A percentile compares a stretch with the other conserved stretches of the same genome.
Conservation (phyloP, 2,113 vertebrate species). For the Jacana jacana region DNA sequence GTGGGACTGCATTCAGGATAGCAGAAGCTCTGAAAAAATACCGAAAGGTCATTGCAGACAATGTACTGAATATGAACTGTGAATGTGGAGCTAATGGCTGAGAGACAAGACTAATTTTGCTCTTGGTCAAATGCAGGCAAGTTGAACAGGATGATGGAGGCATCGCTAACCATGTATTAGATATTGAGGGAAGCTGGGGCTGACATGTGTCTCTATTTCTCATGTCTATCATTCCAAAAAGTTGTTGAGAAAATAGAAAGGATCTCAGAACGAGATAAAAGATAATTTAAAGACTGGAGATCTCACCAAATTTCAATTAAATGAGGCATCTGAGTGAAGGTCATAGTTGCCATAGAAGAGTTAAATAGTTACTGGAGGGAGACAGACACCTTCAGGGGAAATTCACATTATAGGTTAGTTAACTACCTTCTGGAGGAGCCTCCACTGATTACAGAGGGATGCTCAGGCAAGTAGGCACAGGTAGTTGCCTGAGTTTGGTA, state of each 20-base stretch:
- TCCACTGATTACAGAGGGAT: background rate
- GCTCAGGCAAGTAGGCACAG: background rate
- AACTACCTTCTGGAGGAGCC: background rate
- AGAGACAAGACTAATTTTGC: background rate
- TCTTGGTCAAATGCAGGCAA: background rate
- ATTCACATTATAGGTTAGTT: background rate
- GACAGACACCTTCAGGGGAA: background rate
- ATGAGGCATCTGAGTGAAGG: background rate
- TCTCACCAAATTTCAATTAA: background rate
- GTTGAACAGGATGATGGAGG: background rate
- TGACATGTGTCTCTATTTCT: background rate
- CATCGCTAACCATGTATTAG: background rate
- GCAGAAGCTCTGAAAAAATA: conserved; percentile 24
- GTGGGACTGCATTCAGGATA: background rate
- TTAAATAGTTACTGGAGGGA: background rate
- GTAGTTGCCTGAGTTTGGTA: background rate
- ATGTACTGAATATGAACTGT: conserved; percentile 11
- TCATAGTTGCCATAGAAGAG: background rate
- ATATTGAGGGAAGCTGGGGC: background rate
- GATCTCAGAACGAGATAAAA: background rate
- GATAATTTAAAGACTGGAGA: background rate
- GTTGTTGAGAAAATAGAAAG: background rate
- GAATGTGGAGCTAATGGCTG: background rate
- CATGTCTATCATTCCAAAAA: background rate
- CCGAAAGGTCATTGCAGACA: conserved; percentile 40